Conservation (phyloP, 1,140 invertebrate genomes). For the Aphidius gifuensis region DNA sequence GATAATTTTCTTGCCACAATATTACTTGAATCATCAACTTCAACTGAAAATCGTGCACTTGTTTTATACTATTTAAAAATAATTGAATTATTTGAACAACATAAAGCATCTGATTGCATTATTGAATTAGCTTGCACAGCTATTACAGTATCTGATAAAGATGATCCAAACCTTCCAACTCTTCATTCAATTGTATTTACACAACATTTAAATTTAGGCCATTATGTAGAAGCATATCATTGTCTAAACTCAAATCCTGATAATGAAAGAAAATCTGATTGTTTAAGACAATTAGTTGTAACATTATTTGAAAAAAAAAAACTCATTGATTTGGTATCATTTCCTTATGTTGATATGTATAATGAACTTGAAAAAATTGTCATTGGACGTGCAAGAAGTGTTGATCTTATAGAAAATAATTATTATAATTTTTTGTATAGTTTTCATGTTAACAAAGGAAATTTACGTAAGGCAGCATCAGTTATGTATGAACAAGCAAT, state of each 20-base stretch:
- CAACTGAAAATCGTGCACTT: constrained; percentile 36
- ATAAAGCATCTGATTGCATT: constrained; percentile 72
- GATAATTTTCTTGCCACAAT: constrained; percentile 67
- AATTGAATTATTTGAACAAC: constrained; percentile 81
- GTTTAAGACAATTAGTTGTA: constrained; percentile 79
- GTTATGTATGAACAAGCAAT: constrained; percentile 84
- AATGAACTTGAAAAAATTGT: constrained; percentile 79
- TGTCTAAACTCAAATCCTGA: constrained; percentile 81
- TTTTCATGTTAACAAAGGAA: constrained; percentile 70
- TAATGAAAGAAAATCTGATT: constrained; percentile 71
- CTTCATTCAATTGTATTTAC: constrained; percentile 86
- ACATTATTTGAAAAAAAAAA: constrained; percentile 72
- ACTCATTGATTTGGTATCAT: constrained; percentile 67
- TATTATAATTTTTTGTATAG: constrained; percentile 90
- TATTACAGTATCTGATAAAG: constrained; percentile 64
- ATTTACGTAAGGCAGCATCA: constrained; percentile 72
- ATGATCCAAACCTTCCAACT: constrained; percentile 75
- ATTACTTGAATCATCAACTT: constrained; percentile 38
- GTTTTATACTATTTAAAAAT: constrained; percentile 65
- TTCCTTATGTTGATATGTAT: constrained; percentile 68
- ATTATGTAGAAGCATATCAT: constrained; percentile 78
- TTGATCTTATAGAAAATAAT: constrained; percentile 72
- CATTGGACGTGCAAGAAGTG: constrained; percentile 75
- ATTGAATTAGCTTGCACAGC: constrained; percentile 76
- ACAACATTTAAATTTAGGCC: constrained; percentile 78